Evolutionary conservation across 2,797 vertebrate species (phyloP), one percentile per base, ranked within the genome.

Genomic region (Pyrrhura leucotis): DNA sequence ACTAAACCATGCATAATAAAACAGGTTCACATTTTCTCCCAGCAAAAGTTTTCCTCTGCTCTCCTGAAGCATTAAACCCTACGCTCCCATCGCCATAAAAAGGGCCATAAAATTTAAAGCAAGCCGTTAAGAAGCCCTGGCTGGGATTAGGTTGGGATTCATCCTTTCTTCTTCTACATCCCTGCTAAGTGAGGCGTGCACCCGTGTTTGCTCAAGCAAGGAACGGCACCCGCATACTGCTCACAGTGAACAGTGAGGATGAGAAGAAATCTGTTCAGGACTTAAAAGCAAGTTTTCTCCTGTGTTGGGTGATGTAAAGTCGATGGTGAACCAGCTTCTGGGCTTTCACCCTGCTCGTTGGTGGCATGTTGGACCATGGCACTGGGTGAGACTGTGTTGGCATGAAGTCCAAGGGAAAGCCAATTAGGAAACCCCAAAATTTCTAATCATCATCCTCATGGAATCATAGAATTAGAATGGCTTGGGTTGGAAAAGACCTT

Each of bases 1-100:
- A 47, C 63, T 91, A 91, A 95, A 93, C 90, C 94, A 77, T 53
- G 74, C 88, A 74, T 86, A 88, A 93, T 39, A 71, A 91, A 94
- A 68, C 44, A 33, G 26, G 59, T 76, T 95, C 85, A 22, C 63
- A n/a, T 91, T 91, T 95, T 50, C 92, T 92, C 33, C 31, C 21
- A 56, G 51, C 3, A 5, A 28, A 88, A 88, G 65, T 95, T 95
- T 91, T 95, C 74, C 74, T 90, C 45, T 84, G 56, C 56, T 96
- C 90, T 95, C 63, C 83, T 61, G 65, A 25, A 95, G 80, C 93
- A 45, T 59, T 94, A 61, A 93, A 93, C 63, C 83, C 83, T 76
- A 23, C 0, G 0, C 15, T 94, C 45, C 54, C 2, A 0, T 71
- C 2, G 8, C 85, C 74, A 48, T 96, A 93, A 90, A 96, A 85